phyloP scores from a whole-genome alignment of 2,888 invertebrate genomes.

The Celastrina argiolus region DNA sequence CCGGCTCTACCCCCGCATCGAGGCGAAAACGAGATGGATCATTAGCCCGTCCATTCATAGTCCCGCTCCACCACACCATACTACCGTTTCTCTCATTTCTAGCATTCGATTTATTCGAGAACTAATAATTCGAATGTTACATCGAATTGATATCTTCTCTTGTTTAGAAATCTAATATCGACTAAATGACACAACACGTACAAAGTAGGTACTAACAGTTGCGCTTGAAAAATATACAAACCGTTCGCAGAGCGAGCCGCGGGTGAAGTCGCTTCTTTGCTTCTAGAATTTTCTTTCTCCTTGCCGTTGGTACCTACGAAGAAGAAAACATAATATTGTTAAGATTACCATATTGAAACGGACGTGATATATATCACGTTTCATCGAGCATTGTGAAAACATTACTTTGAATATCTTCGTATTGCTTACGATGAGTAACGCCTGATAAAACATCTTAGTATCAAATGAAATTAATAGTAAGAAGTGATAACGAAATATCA shows the following conservation, averaged over 20 bases:
- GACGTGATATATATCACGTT: conserved; percentile 34
- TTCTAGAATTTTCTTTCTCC: conserved; percentile 80
- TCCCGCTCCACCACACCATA: conserved; percentile 51
- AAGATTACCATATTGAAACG: conserved; percentile 23
- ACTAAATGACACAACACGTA: background rate
- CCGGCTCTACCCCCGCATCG: conserved; percentile 37
- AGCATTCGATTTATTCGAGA: background rate
- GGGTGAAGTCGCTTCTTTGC: conserved; percentile 83
- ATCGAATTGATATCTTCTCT: background rate
- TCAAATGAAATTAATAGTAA: background rate
- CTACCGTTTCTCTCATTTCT: conserved; percentile 38
- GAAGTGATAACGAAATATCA: background rate
- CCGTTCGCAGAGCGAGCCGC: conserved; percentile 82
- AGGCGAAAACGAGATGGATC: conserved; percentile 48
- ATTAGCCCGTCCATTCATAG: conserved; percentile 65
- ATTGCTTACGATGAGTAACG: conserved; percentile 16
- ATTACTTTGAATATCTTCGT: conserved; percentile 2
- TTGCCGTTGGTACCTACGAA: conserved; percentile 85
- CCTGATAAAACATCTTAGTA: conserved; percentile 12
- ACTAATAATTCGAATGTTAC: background rate
- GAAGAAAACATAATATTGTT: conserved; percentile 39
- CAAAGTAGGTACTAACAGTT: background rate
- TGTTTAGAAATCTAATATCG: background rate
- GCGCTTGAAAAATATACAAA: conserved; percentile 48
- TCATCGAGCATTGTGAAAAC: conserved; percentile 21